phyloP scores from a whole-genome alignment of 2,888 invertebrate genomes.

The Spilosoma lubricipeda region DNA sequence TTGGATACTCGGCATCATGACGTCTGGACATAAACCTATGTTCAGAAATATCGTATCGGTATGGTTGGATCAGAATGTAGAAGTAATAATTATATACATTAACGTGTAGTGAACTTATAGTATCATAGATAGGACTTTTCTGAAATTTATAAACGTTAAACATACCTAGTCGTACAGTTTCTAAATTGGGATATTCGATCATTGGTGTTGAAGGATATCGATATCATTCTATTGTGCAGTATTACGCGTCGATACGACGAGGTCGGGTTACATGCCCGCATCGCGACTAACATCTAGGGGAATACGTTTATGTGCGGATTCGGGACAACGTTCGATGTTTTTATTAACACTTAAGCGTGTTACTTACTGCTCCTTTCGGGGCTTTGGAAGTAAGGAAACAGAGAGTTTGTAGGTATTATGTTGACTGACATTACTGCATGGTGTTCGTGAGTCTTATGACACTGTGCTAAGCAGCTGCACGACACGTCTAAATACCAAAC shows the following conservation, averaged over 20 bases:
- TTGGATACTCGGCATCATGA: constrained; percentile 43
- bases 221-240: constrained; percentile 68
- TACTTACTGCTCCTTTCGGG: constrained; percentile 27
- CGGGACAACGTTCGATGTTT: constrained; percentile 43
- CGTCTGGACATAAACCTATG: constrained; percentile 37
- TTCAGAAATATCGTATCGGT: constrained; percentile 52
- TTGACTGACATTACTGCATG: constrained; percentile 11
- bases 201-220: constrained; percentile 48
- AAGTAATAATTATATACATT: constrained; percentile 55
- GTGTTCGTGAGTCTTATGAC: constrained; percentile 15
- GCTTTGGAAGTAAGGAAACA: constrained; percentile 25
- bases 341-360: constrained; percentile 49
- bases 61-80: constrained; percentile 66
- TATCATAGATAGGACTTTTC: constrained; percentile 82
- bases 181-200: constrained; percentile 58
- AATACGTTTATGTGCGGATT: constrained; percentile 29
- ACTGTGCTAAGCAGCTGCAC: constrained; percentile 9
- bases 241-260: constrained; percentile 59
- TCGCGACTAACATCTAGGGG: constrained; percentile 26
- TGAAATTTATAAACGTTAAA: constrained; percentile 85
- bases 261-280: constrained; percentile 27
- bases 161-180: constrained; percentile 74
- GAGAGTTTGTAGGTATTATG: constrained; percentile 34
- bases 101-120: constrained; percentile 69
- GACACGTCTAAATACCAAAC: constrained; percentile 25